These are phyloP conservation scores for Heliconius nattereri DNA, from an alignment of 1,140 invertebrate genomes.

Conservation along the genomic window DNA sequence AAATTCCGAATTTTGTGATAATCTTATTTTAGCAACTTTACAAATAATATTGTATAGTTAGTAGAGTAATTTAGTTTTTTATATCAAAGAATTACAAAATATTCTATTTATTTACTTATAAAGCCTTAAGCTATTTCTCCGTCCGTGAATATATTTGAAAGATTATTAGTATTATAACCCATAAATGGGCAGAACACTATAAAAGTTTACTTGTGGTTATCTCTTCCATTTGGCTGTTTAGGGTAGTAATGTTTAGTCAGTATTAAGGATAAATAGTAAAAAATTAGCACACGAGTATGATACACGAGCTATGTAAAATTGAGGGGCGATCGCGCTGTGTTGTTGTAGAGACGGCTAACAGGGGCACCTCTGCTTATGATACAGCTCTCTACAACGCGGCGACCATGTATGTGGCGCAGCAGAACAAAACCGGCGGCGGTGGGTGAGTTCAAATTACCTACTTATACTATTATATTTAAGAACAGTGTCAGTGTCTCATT, in stretches of 20 bases:
- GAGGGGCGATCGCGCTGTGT: conserved; percentile 46
- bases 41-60: not conserved
- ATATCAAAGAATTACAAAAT: not conserved
- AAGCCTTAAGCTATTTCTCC: conserved; percentile 33
- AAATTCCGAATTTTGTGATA: not conserved
- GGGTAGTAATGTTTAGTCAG: too few relatives aligned
- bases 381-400: conserved; percentile 96
- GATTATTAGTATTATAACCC: not conserved
- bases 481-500: too few relatives aligned
- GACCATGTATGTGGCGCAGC: conserved; percentile 95
- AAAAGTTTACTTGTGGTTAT: too few relatives aligned
- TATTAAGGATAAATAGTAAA: not conserved
- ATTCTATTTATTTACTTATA: not conserved
- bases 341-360: conserved; percentile 81
- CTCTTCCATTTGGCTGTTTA: too few relatives aligned
- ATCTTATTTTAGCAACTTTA: not conserved
- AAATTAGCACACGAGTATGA: not conserved
- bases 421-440: conserved; percentile 83
- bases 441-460: conserved; percentile 54
- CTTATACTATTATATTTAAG: too few relatives aligned
- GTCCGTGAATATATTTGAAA: not conserved
- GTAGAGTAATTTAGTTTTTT: not conserved
- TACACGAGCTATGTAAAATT: conserved; percentile 27
- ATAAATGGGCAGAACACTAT: too few relatives aligned
- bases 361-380: conserved; percentile 89